Conservation (phyloP, 2,888 invertebrate genomes). For the Oscheius onirici region DNA sequence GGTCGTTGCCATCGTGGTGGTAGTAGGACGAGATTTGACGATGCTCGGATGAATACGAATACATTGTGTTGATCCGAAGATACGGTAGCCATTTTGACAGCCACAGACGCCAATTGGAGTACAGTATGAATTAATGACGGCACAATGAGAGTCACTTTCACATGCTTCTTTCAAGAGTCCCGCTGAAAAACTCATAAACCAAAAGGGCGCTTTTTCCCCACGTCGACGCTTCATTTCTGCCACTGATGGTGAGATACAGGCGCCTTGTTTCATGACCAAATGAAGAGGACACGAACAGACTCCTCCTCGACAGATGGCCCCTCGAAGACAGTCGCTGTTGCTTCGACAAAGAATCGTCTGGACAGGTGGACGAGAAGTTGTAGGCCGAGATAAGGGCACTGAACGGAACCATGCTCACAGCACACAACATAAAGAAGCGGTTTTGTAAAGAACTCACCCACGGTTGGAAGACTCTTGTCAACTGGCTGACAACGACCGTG, state of each 20-base stretch:
- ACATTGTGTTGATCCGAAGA: conserved; percentile 60
- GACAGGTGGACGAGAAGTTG: conserved; percentile 6
- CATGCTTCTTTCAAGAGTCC: conserved; percentile 55
- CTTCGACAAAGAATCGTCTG: conserved; percentile 2
- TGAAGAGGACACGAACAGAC: conserved; percentile 44
- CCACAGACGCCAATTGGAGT: conserved; percentile 44
- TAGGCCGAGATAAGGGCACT: conserved; percentile 21
- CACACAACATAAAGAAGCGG: conserved; percentile 9
- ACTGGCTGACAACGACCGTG: conserved; percentile 12
- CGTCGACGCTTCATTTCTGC: conserved; percentile 12
- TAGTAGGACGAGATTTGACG: conserved; percentile 6
- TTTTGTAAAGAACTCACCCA: conserved; percentile 13
- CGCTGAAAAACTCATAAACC: conserved; percentile 32
- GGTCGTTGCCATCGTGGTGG: conserved; percentile 14
- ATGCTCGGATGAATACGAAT: conserved; percentile 29
- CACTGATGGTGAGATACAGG: conserved; percentile 23
- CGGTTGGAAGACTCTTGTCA: conserved; percentile 1
- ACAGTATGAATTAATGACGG: conserved; percentile 51
- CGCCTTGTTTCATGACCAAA: conserved; percentile 41
- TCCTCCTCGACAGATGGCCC: conserved; percentile 41
- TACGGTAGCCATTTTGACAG: conserved; percentile 51
- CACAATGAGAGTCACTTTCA: conserved; percentile 42
- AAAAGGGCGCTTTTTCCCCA: neutral
- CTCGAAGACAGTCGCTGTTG: conserved; percentile 37
- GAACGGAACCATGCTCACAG: conserved; percentile 27